Conservation (phyloP, 2,797 vertebrate species). For the Diplodus sargus region DNA sequence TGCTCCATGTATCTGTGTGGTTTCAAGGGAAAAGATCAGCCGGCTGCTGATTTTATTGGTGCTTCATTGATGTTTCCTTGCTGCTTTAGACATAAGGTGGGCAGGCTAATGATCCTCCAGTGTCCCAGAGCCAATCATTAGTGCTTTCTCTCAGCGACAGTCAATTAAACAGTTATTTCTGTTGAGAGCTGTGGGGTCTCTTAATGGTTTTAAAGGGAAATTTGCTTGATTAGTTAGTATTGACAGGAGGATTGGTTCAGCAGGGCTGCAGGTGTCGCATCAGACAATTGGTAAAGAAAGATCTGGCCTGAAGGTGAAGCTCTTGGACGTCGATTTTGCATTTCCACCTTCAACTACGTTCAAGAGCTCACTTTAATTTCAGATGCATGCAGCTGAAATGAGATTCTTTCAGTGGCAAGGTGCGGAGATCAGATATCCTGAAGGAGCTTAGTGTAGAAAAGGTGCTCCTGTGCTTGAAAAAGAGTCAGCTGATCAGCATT, state of each 20-base stretch:
- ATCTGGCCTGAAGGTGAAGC: not conserved
- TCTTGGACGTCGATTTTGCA: conserved; percentile 10
- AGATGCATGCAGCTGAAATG: not conserved
- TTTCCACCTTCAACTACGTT: conserved; percentile 3
- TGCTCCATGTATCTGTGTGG: conserved; percentile 10
- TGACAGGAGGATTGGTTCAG: conserved; percentile 15
- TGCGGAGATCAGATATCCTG: not conserved
- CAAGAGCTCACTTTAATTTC: not conserved
- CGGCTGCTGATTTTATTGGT: conserved; percentile 27
- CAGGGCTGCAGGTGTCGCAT: not conserved
- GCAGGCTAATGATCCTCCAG: conserved; percentile 40
- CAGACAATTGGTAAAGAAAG: not conserved
- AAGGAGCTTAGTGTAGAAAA: not conserved
- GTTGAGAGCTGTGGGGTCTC: conserved; percentile 37
- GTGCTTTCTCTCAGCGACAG: conserved; percentile 47
- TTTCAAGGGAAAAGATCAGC: not conserved
- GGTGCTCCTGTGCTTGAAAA: not conserved
- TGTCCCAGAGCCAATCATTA: conserved; percentile 63
- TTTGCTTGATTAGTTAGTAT: conserved; percentile 42
- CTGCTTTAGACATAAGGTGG: conserved; percentile 15
- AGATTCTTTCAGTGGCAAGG: not conserved
- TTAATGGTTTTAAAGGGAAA: conserved; percentile 39
- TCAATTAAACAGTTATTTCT: conserved; percentile 48
- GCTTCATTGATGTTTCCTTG: conserved; percentile 47
- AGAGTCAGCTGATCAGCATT: not conserved